These are phyloP conservation scores for Malthinus seriepunctatus DNA, from an alignment of 2,888 invertebrate species.

Conservation along the genomic window DNA sequence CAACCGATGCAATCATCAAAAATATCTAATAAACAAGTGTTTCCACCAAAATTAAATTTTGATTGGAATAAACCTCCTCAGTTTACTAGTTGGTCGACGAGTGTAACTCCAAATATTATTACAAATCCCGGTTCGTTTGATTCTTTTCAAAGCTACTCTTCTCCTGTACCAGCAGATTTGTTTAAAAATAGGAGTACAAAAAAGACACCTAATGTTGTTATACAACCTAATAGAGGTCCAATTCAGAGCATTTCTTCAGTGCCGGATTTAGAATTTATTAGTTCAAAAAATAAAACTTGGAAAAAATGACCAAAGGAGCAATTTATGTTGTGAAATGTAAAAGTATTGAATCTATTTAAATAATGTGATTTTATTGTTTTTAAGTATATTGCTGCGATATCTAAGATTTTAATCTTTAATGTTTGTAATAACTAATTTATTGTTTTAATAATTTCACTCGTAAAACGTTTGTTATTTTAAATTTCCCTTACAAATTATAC, in stretches of 20 bases:
- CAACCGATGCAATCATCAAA: constrained; percentile 40
- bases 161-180: constrained; percentile 15
- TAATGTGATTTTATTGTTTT: neutral
- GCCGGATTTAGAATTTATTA: constrained; percentile 61
- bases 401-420: neutral
- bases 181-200: constrained; percentile 22
- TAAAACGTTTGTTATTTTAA: too few relatives aligned
- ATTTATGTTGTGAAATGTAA: constrained; percentile 47
- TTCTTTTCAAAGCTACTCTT: constrained; percentile 30
- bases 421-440: neutral
- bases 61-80: constrained; percentile 23
- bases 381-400: neutral
- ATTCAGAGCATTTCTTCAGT: constrained; percentile 56
- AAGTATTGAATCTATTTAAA: neutral
- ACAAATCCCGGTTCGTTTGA: constrained; percentile 48
- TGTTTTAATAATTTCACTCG: neutral
- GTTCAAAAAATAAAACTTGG: constrained; percentile 52
- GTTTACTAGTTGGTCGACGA: constrained; percentile 30
- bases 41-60: constrained; percentile 14
- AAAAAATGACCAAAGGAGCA: constrained; percentile 55
- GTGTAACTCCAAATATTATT: constrained; percentile 44
- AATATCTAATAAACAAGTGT: constrained; percentile 12
- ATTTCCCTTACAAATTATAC: too few relatives aligned
- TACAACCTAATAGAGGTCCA: constrained; percentile 33
- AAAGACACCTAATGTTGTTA: constrained; percentile 26